Percentiles rank a stretch among this genome's conserved stretches.
These are phyloP conservation scores for Arrhopalites spinosus DNA, from an alignment of 2,888 invertebrate species.

Conservation along the genomic window DNA sequence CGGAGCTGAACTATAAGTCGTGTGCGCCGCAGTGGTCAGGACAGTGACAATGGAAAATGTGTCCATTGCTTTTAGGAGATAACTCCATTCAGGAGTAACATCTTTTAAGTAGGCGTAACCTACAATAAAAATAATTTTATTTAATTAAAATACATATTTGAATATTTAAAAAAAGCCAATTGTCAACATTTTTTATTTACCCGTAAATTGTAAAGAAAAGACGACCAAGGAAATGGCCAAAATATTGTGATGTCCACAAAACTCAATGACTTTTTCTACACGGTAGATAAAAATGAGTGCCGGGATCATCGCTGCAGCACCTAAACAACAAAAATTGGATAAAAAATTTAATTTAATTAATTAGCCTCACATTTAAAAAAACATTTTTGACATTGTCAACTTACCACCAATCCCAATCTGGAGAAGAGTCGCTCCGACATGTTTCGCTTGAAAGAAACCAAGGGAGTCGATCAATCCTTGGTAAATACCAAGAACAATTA, in stretches of 20 bases:
- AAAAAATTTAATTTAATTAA: no score
- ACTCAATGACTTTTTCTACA: constrained; percentile 55
- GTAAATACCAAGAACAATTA: constrained; percentile 48
- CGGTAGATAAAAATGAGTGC: constrained; percentile 52
- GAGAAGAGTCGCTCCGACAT: constrained; percentile 44
- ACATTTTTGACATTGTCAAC: no score
- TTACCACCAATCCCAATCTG: constrained; percentile 45
- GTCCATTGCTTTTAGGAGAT: constrained; percentile 52
- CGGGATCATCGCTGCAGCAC: constrained; percentile 50
- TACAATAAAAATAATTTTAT: constrained; percentile 23
- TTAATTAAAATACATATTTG: neutral
- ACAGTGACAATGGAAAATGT: constrained; percentile 55
- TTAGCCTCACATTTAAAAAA: no score
- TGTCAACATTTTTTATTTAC: constrained; percentile 37
- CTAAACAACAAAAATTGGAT: no score
- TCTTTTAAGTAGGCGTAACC: constrained; percentile 53
- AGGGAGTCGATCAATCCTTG: constrained; percentile 52
- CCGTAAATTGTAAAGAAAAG: constrained; percentile 53
- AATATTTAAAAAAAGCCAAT: constrained; percentile 5
- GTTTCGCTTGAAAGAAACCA: constrained; percentile 51
- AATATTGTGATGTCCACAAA: constrained; percentile 54
- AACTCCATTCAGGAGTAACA: constrained; percentile 49
- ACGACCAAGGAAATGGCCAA: constrained; percentile 53
- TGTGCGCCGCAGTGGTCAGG: constrained; percentile 51
- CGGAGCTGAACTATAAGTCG: constrained; percentile 53